These are phyloP conservation scores for Brachyhypopomus gauderio DNA, from an alignment of 2,113 vertebrate species.

Conservation along the genomic window DNA sequence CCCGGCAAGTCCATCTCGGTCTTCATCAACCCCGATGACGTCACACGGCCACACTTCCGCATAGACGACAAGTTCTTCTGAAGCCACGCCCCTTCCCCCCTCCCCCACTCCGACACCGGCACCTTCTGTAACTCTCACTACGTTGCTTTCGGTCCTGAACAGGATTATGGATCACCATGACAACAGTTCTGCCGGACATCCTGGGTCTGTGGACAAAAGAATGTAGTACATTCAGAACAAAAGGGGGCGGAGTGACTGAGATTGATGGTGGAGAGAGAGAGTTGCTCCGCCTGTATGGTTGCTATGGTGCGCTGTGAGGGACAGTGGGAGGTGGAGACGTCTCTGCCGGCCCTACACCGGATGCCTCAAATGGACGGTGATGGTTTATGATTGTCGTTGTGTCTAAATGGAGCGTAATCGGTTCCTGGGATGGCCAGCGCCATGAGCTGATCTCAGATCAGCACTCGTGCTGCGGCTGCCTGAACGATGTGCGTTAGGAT, in stretches of 20 bases:
- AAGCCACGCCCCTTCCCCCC: constrained; percentile 58
- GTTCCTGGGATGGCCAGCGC: too few species aligned
- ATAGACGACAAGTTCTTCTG: constrained; percentile 99
- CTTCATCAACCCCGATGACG: constrained; percentile 97
- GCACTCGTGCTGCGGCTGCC: too few species aligned
- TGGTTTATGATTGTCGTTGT: too few species aligned
- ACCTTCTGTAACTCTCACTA: too few species aligned
- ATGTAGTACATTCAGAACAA: background rate
- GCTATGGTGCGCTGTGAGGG: background rate
- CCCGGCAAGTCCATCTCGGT: constrained; percentile 97
- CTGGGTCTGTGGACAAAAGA: background rate
- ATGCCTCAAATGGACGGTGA: too few species aligned
- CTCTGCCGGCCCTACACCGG: too few species aligned
- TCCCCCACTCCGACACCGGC: background rate
- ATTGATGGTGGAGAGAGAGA: background rate
- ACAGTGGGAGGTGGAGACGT: background rate
- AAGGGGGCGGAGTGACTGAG: background rate
- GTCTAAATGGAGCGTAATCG: too few species aligned
- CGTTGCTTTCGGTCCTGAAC: background rate
- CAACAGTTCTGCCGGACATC: background rate
- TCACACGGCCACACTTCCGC: constrained; percentile 95
- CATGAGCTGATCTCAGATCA: too few species aligned
- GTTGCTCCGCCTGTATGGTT: background rate
- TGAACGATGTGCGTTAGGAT: too few species aligned
- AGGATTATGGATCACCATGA: background rate